Evolutionary conservation across 2,888 invertebrate species (phyloP), one percentile per base, ranked within the genome.

Genomic region (Drosophila meridiana): DNA sequence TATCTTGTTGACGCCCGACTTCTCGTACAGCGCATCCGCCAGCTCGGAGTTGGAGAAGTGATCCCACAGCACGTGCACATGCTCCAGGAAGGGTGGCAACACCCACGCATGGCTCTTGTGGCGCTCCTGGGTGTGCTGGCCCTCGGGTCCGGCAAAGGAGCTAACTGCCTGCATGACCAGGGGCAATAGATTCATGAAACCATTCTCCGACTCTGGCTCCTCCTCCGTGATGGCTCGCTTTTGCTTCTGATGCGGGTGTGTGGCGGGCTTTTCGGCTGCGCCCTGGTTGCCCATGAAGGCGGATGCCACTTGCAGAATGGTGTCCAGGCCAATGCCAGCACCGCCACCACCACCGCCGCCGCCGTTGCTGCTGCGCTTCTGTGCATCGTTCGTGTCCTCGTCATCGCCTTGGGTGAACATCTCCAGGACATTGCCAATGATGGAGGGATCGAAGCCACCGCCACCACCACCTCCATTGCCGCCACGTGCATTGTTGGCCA

Each of bases 31-130:
- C 0, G 95, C 95, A 89, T 95, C 95, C 0, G 97, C 97, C 26
- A 97, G 93, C 76, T 97, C 97, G 0, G 97, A 97, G 89, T 96
- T 96, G 38, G 96, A 94, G 87, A 97, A 96, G 73, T 96, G 94
- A 77, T 97, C 97, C 95, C 97, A 96, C 86, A 96, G 94, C 2
- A 97, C 93, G 91, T 97, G 97, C 2, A 95, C 91, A 78, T 96
- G 94, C 83, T 95, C 96, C 92, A 95, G 90, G 92, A 96, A 87
- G 69, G 96, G 97, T 0, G 97, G 97, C 74, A 97, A 92, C 81
- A 96, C 95, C 92, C 95, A 95, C 0, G 96, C 95, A 80, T 97
- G 97, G 48, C 94, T 95, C 62, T 95, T 95, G 85, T 96, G 96
- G 0, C 94, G 94, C 28, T 95, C 94, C 40, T 95, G 94, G 0